Conservation (phyloP, 2,888 invertebrate species). For the Apodemia zela region DNA sequence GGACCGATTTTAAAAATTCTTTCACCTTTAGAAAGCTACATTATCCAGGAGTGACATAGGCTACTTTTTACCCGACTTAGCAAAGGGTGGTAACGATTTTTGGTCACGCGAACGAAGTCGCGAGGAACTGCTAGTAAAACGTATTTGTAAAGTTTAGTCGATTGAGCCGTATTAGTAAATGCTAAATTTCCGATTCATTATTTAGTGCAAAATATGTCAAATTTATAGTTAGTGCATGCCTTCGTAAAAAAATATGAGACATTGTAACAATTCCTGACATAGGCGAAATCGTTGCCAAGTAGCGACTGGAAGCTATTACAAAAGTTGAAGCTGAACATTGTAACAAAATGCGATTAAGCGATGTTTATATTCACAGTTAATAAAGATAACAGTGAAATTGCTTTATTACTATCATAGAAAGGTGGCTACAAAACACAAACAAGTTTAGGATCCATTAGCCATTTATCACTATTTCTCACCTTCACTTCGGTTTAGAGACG, state of each 20-base stretch:
- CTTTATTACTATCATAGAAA: conserved; percentile 15
- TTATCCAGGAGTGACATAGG: too few species aligned
- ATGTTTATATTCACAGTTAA: conserved; percentile 15
- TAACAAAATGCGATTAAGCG: conserved; percentile 11
- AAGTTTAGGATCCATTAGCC: conserved; percentile 31
- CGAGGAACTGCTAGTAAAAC: too few species aligned
- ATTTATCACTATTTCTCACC: conserved; percentile 36
- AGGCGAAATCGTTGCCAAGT: background rate
- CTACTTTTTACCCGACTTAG: too few species aligned
- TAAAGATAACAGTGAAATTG: conserved; percentile 19
- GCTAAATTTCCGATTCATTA: too few species aligned
- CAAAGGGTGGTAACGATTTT: too few species aligned
- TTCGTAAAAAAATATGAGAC: background rate
- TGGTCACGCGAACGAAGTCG: too few species aligned
- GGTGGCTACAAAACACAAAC: conserved; percentile 22
- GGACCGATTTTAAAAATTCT: too few species aligned
- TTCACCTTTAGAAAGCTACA: too few species aligned
- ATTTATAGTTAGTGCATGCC: background rate
- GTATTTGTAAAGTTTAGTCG: too few species aligned
- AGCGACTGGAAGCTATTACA: conserved; percentile 1
- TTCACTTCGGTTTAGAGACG: conserved; percentile 21
- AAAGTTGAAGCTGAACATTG: conserved; percentile 13
- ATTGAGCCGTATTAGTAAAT: too few species aligned
- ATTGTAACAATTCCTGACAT: background rate
- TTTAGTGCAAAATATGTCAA: background rate